Percentiles rank a stretch among this genome's conserved stretches.
These are phyloP conservation scores for Girardia tigrina DNA, from an alignment of 2,888 invertebrate species.

Conservation along the genomic window DNA sequence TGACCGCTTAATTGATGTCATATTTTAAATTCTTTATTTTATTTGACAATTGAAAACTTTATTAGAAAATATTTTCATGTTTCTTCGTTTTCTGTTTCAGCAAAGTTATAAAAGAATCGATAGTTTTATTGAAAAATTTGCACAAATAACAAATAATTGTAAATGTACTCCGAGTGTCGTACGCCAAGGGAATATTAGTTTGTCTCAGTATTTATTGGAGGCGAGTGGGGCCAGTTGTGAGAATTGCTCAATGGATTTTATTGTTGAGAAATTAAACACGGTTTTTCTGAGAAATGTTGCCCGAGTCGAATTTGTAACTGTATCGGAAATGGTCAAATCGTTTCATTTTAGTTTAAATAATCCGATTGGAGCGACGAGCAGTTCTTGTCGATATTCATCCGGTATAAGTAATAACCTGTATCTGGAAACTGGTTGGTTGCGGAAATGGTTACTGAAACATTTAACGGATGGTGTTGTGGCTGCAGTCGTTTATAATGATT, in stretches of 20 bases:
- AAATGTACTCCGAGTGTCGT: not conserved
- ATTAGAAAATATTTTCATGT: not conserved
- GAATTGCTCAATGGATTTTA: conserved; percentile 13
- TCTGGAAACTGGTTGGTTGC: not conserved
- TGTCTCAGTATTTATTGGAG: conserved; percentile 10
- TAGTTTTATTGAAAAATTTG: not conserved
- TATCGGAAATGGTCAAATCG: not conserved
- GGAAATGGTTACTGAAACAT: conserved; percentile 4
- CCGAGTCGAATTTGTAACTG: not conserved
- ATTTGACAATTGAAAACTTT: not conserved
- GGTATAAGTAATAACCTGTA: too few relatives aligned
- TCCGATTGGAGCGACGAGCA: not conserved
- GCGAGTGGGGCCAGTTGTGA: not conserved
- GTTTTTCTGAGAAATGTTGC: conserved; percentile 8
- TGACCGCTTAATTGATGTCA: too few relatives aligned
- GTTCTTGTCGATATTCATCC: not conserved
- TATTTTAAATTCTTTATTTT: not conserved
- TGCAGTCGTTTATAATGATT: not conserved
- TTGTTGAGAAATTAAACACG: not conserved
- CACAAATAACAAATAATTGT: not conserved
- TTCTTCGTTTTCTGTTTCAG: not conserved
- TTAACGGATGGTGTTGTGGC: not conserved
- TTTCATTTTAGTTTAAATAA: not conserved
- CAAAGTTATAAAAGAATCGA: not conserved
- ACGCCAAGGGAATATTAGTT: not conserved